These are phyloP conservation scores for Microchrysa polita DNA, from an alignment of 2,888 invertebrate genomes.

Conservation along the genomic window DNA sequence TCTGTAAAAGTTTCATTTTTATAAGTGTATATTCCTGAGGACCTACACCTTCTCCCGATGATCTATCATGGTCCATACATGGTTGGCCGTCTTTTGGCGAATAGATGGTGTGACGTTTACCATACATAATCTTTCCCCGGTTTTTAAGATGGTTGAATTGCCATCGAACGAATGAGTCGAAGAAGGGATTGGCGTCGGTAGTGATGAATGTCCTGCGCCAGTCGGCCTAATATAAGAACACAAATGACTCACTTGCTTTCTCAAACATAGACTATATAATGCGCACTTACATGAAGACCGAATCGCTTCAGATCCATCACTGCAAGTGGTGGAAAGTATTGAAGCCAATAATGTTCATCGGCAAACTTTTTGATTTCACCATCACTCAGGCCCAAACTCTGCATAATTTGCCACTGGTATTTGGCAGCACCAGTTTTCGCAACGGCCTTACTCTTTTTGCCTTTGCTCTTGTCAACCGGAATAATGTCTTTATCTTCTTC, in stretches of 20 bases:
- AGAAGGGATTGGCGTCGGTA: constrained; percentile 97
- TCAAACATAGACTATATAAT: not conserved
- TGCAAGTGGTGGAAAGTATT: constrained; percentile 94
- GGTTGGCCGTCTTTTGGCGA: constrained; percentile 97
- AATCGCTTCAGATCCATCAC: constrained; percentile 86
- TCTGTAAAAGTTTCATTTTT: constrained; percentile 83
- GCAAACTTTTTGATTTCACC: constrained; percentile 95
- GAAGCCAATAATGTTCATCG: constrained; percentile 91
- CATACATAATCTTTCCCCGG: constrained; percentile 92
- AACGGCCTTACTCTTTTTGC: constrained; percentile 95
- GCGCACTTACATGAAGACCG: constrained; percentile 83
- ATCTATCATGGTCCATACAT: constrained; percentile 99
- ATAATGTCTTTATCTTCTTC: constrained; percentile 69
- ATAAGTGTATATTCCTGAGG: constrained; percentile 98
- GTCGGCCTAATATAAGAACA: constrained; percentile 75
- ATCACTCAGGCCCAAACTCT: constrained; percentile 86
- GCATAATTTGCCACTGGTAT: constrained; percentile 99
- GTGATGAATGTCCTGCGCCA: constrained; percentile 99
- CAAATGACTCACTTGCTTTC: not conserved
- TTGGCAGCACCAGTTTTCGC: constrained; percentile 91
- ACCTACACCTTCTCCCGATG: constrained; percentile 95
- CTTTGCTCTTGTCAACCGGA: constrained; percentile 87
- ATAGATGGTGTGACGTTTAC: constrained; percentile 95
- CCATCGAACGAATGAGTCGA: constrained; percentile 98
- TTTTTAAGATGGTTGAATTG: constrained; percentile 89